phyloP scores from a whole-genome alignment of 2,888 invertebrate species.

The Drosophila mimica region DNA sequence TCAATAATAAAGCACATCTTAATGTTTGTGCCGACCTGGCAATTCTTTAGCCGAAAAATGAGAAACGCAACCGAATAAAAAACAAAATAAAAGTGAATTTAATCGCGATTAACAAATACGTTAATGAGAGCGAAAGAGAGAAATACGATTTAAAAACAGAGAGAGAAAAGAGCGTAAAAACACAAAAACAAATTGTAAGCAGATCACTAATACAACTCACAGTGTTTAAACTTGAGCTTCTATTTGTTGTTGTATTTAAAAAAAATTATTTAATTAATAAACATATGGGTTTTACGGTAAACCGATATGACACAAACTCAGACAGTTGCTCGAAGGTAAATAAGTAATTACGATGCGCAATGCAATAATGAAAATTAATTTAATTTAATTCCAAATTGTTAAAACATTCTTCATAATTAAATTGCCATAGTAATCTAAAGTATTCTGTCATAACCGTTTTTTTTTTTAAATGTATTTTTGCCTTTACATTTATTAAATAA shows the following conservation, averaged over 20 bases:
- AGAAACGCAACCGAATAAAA: neutral
- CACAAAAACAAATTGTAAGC: neutral
- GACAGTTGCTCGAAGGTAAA: neutral
- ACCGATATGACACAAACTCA: neutral
- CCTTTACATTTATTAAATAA: neutral
- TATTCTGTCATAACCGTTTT: too few relatives aligned
- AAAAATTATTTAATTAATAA: neutral
- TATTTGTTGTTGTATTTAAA: neutral
- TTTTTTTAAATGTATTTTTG: too few relatives aligned
- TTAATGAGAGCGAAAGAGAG: neutral
- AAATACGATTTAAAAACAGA: neutral
- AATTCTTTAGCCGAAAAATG: neutral
- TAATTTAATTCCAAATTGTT: neutral
- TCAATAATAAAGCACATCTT: neutral
- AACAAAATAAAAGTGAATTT: neutral
- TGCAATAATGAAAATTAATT: neutral
- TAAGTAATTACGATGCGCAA: neutral
- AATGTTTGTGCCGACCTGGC: neutral
- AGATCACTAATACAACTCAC: neutral
- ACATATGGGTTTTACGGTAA: neutral
- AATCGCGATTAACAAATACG: neutral
- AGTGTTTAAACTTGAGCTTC: neutral
- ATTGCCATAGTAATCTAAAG: too few relatives aligned
- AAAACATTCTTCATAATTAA: neutral
- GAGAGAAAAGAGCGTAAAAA: neutral